Conservation (phyloP, 2,888 invertebrate species). For the Barypeithes pellucidus region DNA sequence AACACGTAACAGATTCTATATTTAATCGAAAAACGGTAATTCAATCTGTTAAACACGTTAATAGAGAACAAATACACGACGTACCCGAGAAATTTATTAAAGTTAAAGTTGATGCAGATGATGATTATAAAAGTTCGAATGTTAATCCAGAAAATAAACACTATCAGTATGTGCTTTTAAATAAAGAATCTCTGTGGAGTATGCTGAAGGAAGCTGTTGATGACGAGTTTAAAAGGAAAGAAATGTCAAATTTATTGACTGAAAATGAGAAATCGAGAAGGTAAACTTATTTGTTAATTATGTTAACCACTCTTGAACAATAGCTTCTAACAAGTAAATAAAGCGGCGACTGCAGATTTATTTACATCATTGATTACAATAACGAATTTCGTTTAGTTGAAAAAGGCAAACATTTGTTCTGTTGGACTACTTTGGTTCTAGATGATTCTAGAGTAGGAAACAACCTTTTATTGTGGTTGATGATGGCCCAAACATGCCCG, state of each 20-base stretch:
- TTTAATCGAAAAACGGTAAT: background rate
- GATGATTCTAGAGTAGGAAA: no score
- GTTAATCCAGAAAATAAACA: conserved; percentile 68
- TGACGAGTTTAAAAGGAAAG: conserved; percentile 60
- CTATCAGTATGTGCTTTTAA: conserved; percentile 74
- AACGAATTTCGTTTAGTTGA: no score
- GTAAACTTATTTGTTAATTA: conserved; percentile 16
- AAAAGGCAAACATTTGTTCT: no score
- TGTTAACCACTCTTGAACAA: background rate
- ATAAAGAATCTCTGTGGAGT: conserved; percentile 77
- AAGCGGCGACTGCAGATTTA: no score
- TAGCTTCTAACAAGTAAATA: no score
- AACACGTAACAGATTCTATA: background rate
- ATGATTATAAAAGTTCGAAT: conserved; percentile 53
- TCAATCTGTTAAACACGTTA: conserved; percentile 57
- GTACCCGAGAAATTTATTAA: conserved; percentile 48
- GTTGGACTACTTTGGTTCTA: no score
- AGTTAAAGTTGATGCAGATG: conserved; percentile 45
- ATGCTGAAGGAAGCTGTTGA: conserved; percentile 75
- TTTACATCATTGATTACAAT: no score
- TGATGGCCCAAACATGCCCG: no score
- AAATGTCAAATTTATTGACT: conserved; percentile 42
- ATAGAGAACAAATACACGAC: conserved; percentile 61
- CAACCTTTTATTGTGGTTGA: no score
- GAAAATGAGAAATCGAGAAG: conserved; percentile 41